Base-by-base conservation (phyloP, 2,888 invertebrate species). In the Ephialtes manifestator region DNA sequence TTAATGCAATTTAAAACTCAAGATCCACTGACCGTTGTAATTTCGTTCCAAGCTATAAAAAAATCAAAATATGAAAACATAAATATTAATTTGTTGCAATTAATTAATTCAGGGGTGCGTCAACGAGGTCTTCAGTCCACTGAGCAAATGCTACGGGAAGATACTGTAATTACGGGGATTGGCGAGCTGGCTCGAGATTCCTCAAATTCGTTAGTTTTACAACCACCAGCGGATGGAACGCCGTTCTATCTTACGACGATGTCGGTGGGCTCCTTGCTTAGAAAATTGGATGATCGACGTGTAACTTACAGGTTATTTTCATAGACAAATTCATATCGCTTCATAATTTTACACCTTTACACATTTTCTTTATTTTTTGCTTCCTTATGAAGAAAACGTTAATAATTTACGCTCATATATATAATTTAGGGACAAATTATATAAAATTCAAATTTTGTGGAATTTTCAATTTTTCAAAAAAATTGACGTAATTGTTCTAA, bases 51-150 rank as follows among this genome's bases (percentile, higher is more conserved):
- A n/a, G n/a, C n/a, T n/a, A n/a, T n/a, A n/a, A n/a, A n/a, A n/a
- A n/a, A n/a, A n/a, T n/a, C n/a, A n/a, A n/a, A n/a, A n/a, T n/a
- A n/a, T n/a, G n/a, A n/a, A n/a, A n/a, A n/a, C n/a, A n/a, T n/a
- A n/a, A n/a, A n/a, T n/a, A n/a, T n/a, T n/a, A n/a, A n/a, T n/a
- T n/a, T n/a, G n/a, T n/a, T n/a, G n/a, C n/a, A n/a, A n/a, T n/a
- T 31, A 11, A 77, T 53, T 70, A 24, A 51, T 55, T 13, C 89
- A 88, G 98, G 98, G 20, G 96, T 98, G 20, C 95, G 97, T 0
- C 97, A 97, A 91, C 96, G 97, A 85, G 98, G 98, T 0, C 94
- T 98, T 28, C 98, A 98, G 93, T 97, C 97, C 7, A 98, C 97
- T 68, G 98, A 98, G 93, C 97, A 97, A 94, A 97, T 98, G 96